Conservation (phyloP, 2,113 vertebrate genomes). For the Halichoerus grypus region DNA sequence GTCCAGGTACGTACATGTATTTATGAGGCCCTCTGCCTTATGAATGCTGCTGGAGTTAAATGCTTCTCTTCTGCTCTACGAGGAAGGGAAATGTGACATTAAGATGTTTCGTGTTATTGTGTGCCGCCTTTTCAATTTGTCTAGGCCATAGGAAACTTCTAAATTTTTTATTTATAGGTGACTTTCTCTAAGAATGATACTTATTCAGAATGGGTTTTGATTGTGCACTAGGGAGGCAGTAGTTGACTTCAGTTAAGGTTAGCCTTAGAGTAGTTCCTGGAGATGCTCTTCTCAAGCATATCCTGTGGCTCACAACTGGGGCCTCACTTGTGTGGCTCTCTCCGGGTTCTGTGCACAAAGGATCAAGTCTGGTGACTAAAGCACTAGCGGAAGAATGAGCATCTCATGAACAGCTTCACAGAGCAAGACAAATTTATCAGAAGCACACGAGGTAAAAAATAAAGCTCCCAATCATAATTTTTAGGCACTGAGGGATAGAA, state of each 20-base stretch:
- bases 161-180: neutral
- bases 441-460: neutral
- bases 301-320: neutral
- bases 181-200: neutral
- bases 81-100: neutral
- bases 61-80: neutral
- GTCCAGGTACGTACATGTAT: slow-evolving; percentile 85
- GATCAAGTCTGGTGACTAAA: neutral
- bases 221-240: neutral
- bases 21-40: neutral
- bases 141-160: neutral
- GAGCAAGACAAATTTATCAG: neutral
- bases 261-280: neutral
- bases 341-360: neutral
- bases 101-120: neutral
- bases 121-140: neutral
- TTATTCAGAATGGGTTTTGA: neutral
- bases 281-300: neutral
- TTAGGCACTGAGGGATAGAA: neutral
- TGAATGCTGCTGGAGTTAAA: neutral
- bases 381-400: neutral
- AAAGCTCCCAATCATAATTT: neutral
- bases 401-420: neutral
- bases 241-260: neutral
- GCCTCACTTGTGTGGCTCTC: neutral